Evolutionary conservation across 2,113 vertebrate species (phyloP), one percentile per base, ranked within the genome.

Genomic region (Callipepla squamata): DNA sequence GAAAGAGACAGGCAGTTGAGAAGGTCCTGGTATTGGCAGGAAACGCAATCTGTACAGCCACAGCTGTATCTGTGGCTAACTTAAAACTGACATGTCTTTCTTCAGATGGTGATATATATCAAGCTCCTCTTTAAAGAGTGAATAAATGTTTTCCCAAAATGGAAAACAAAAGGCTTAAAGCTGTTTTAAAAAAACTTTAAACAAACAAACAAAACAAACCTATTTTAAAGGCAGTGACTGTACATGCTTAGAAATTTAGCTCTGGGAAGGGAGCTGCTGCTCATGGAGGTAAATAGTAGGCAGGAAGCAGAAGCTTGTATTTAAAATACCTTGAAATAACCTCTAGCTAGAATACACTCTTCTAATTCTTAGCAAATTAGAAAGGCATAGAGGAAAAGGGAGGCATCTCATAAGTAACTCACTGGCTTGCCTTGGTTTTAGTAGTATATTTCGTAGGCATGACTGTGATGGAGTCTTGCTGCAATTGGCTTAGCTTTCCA

Each of bases 81-180:
- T 94, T 75, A 91, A 95, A 94, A 93, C 95, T 90, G 95, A 94
- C 96, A 96, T 93, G 91, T 91, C 67, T 82, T 97, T 89, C 90
- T 96, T 86, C 79, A 67, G 67, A 94, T 91, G 93, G 95, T 91
- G 91, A 94, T 62, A 86, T 93, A 73, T 96, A 96, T 97, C 95
- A 95, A 96, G 96, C 81, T 95, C 91, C 95, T 91, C 93, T 86
- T 95, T 97, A 97, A 96, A 96, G 96, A 96, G 96, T 95, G 96
- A 91, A 90, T 90, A 96, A 96, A 96, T 95, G 94, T 93, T 94
- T 93, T 94, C 93, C 95, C 62, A 80, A 80, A 95, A 94, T 1
- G 11, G 15, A 45, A 9, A 90, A 92, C 88, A 91, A 91, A 67
- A 57, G 34, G 12, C 84, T 91, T 57, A 72, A 48, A 75, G 51